Base-by-base conservation (phyloP, 2,113 vertebrate species). In the Xenus cinereus region DNA sequence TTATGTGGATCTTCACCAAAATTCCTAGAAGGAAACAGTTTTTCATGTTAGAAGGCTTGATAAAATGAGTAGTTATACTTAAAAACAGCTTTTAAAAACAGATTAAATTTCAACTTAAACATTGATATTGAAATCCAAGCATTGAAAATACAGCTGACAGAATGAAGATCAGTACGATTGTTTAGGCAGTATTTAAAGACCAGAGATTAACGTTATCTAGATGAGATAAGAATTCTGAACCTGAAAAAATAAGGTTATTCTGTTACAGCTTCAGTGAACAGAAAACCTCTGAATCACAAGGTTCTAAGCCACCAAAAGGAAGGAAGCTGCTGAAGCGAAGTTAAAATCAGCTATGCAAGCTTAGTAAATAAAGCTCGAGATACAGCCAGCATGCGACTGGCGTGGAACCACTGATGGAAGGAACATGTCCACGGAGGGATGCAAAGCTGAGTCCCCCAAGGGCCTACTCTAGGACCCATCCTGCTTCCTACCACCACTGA, bases 21-120 rank as follows among this genome's bases (percentile, higher is more conserved):
- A 88, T 87, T 97, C 94, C 91, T 96, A 94, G 83, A 96, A 93
- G 45, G 43, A 90, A 83, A 62, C 13, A 18, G 50, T 24, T 95
- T 74, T 69, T 66, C 50, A 14, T 33, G 56, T 54, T 60, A 63
- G 32, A 69, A 88, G 23, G n/a, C 32, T 50, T 48, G 39, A 74
- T 68, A 53, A 84, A 89, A 71, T 5, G 28, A 85, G 45, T 51
- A 23, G 27, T 64, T 73, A 4, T n/a, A 60, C n/a, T 84, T 86
- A 28, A 91, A 95, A 95, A 56, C 20, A 78, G 83, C 69, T 82
- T 76, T 86, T 12, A 84, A 87, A 91, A 74, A 1, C 43, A 71
- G 80, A 89, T 56, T 21, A 37, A 9, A 75, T 51, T 84, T 84
- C 71, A 71, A 54, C 21, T 43, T 18, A 1, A 1, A 41, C 3